Evolutionary conservation across 2,113 vertebrate genomes (phyloP).

Genomic region (Odontesthes bonariensis): DNA sequence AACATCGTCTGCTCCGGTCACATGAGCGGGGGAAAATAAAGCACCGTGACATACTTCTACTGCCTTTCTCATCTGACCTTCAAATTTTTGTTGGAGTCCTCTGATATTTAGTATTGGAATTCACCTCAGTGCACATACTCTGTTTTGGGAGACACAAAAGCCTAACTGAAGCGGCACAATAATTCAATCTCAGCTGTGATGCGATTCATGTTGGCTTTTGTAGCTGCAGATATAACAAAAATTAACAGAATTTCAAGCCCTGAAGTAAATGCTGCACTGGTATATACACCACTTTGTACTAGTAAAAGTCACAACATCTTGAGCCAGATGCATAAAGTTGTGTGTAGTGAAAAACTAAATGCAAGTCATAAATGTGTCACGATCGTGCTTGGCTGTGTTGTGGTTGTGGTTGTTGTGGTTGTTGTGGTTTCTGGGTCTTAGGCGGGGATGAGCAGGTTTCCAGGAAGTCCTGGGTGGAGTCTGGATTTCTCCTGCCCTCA

Average conservation of each 20-base stretch:
- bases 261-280: constrained; percentile 1
- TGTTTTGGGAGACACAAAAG: constrained; percentile 24
- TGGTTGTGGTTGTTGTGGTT: too few species aligned
- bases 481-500: too few species aligned
- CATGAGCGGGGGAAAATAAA: constrained; percentile 56
- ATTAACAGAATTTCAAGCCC: constrained; percentile 21
- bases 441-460: too few species aligned
- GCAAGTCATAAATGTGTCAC: too few species aligned
- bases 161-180: constrained; percentile 35
- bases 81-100: constrained; percentile 24
- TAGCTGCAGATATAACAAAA: background rate
- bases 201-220: constrained; percentile 2
- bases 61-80: constrained; percentile 47
- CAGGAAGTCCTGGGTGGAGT: too few species aligned
- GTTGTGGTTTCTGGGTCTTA: too few species aligned
- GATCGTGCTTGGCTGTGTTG: too few species aligned
- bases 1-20: constrained; percentile 38
- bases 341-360: too few species aligned
- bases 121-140: constrained; percentile 22
- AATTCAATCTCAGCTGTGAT: constrained; percentile 30
- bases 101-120: constrained; percentile 19
- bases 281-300: constrained; percentile 3
- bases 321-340: background rate
- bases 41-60: constrained; percentile 36
- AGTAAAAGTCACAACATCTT: constrained; percentile 8